Conservation (phyloP, 2,113 vertebrate genomes). For the Seriola aureovittata region DNA sequence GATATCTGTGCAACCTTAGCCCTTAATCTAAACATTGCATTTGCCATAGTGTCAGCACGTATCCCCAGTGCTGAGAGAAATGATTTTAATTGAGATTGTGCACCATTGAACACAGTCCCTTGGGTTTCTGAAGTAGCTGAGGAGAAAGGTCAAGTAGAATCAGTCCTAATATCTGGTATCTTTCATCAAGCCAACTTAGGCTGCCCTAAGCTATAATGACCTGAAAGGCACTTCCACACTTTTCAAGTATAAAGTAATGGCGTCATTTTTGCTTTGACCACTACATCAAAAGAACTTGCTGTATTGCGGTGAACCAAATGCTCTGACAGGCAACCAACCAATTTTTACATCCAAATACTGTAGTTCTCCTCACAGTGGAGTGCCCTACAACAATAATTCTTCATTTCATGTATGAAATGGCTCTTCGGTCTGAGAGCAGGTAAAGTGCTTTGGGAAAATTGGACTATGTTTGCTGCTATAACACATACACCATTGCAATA, state of each 20-base stretch:
- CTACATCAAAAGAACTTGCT: slow-evolving; percentile 26
- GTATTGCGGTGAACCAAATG: slow-evolving; percentile 10
- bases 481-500: not conserved
- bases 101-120: not conserved
- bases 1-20: too few species aligned
- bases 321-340: not conserved
- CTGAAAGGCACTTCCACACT: slow-evolving; percentile 17
- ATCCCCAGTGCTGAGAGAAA: not conserved
- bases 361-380: slow-evolving; percentile 25
- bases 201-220: slow-evolving; percentile 27
- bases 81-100: not conserved
- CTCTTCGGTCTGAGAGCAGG: slow-evolving; percentile 25
- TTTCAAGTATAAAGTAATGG: slow-evolving; percentile 45
- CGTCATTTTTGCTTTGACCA: slow-evolving; percentile 46
- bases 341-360: slow-evolving; percentile 28
- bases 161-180: slow-evolving; percentile 30
- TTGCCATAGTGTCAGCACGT: not conserved
- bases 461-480: not conserved
- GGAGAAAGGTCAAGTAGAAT: slow-evolving; percentile 41
- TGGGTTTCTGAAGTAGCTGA: not conserved
- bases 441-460: slow-evolving; percentile 10
- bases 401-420: slow-evolving; percentile 24
- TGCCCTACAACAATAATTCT: slow-evolving; percentile 33
- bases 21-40: not conserved
- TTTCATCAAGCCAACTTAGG: slow-evolving; percentile 24